Conservation (phyloP, 2,797 vertebrate genomes). For the Enteromius viviparus region DNA sequence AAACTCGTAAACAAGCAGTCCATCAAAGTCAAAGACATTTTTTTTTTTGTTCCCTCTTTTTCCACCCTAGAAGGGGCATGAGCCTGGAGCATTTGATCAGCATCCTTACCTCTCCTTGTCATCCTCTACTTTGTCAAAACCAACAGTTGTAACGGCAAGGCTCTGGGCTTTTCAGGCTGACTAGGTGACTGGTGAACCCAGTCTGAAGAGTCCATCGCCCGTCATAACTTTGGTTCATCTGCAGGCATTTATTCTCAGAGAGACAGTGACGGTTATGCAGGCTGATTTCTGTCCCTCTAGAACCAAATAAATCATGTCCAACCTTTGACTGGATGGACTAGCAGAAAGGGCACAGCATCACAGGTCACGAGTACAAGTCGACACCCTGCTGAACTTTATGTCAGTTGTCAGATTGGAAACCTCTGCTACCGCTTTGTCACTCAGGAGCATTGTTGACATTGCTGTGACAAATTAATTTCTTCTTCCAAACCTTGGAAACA, state of each 20-base stretch:
- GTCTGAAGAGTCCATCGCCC: conserved; percentile 39
- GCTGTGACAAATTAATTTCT: conserved; percentile 41
- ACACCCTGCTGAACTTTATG: conserved; percentile 47
- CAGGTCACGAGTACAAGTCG: conserved; percentile 54
- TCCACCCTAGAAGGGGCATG: conserved; percentile 12
- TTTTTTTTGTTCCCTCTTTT: not conserved
- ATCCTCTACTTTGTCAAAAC: conserved; percentile 61
- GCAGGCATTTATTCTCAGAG: conserved; percentile 43
- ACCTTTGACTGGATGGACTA: conserved; percentile 54
- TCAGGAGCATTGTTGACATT: conserved; percentile 25
- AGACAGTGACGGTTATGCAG: conserved; percentile 59
- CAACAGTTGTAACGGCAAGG: conserved; percentile 50
- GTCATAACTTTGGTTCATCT: conserved; percentile 48
- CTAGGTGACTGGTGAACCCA: conserved; percentile 51
- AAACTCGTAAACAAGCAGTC: conserved; percentile 28
- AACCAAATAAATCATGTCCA: conserved; percentile 59
- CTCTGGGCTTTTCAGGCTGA: conserved; percentile 46
- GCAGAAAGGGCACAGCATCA: conserved; percentile 59
- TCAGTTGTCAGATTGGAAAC: conserved; percentile 56
- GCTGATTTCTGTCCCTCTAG: conserved; percentile 39
- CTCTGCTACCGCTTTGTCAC: conserved; percentile 32
- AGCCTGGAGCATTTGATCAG: conserved; percentile 46
- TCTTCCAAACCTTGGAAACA: conserved; percentile 8
- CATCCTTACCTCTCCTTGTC: conserved; percentile 43
- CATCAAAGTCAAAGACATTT: conserved; percentile 27